These are phyloP conservation scores for Pheosia tremula DNA, from an alignment of 2,888 invertebrate genomes.

Conservation along the genomic window DNA sequence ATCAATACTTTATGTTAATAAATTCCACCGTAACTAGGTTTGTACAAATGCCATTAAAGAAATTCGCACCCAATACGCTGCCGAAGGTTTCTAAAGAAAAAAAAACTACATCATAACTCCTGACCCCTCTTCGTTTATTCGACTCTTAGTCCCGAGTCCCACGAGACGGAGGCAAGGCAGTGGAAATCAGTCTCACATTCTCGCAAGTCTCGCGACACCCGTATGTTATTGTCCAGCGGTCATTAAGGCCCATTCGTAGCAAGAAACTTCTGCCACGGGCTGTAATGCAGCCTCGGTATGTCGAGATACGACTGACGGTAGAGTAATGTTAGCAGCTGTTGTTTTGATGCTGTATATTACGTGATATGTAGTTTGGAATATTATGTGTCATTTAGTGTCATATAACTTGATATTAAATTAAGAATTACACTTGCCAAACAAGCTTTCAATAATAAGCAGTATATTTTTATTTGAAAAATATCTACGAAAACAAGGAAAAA, in stretches of 20 bases:
- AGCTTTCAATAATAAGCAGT: too few species aligned
- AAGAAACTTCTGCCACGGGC: constrained; percentile 56
- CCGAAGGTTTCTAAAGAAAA: neutral
- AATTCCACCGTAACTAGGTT: too few species aligned
- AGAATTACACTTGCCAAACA: too few species aligned
- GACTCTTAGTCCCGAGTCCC: constrained; percentile 44
- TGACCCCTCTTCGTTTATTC: constrained; percentile 23
- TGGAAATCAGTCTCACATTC: constrained; percentile 64
- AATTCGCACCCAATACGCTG: neutral
- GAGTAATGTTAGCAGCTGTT: constrained; percentile 34
- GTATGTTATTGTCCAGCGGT: constrained; percentile 65
- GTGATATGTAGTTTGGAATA: too few species aligned
- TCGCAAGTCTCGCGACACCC: constrained; percentile 43
- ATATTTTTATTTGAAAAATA: too few species aligned
- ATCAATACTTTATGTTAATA: too few species aligned
- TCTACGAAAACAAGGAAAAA: too few species aligned
- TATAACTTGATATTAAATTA: too few species aligned
- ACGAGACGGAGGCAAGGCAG: constrained; percentile 42
- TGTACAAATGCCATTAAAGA: too few species aligned
- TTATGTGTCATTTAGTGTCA: too few species aligned
- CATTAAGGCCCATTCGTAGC: constrained; percentile 74
- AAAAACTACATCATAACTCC: constrained; percentile 1
- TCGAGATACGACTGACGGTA: constrained; percentile 32
- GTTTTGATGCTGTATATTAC: constrained; percentile 10
- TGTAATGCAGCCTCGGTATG: constrained; percentile 45